phyloP scores from a whole-genome alignment of 2,888 invertebrate species.

The Xestia sexstrigata region DNA sequence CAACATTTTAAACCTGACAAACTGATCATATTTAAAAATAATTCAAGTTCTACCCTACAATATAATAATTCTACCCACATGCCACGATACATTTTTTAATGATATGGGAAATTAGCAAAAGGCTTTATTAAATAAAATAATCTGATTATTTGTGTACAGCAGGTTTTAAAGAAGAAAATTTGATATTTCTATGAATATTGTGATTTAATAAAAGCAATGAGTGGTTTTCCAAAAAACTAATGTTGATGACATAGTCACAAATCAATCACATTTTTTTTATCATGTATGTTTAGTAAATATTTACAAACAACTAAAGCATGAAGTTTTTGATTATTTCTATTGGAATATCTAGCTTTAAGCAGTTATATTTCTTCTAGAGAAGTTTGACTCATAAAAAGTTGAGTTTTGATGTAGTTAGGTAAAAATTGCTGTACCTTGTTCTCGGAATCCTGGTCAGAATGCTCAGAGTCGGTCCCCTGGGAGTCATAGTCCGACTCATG shows the following conservation, averaged over 20 bases:
- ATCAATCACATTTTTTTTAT: not conserved
- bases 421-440: conserved; percentile 89
- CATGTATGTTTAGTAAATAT: not conserved
- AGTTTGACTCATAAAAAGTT: not conserved
- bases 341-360: not conserved
- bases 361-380: not conserved
- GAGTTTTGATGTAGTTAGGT: not conserved
- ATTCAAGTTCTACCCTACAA: not conserved
- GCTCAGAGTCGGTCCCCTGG: conserved; percentile 88
- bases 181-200: not conserved
- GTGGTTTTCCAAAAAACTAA: not conserved
- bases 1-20: not conserved
- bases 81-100: not conserved
- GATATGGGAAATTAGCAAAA: not conserved
- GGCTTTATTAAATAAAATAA: not conserved
- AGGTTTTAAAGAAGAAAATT: not conserved
- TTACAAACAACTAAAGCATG: conserved; percentile 17
- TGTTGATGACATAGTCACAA: not conserved
- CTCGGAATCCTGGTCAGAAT: conserved; percentile 93
- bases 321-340: not conserved
- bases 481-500: conserved; percentile 89
- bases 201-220: not conserved
- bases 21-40: not conserved
- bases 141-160: not conserved
- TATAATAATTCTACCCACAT: no score